Evolutionary conservation across 2,888 invertebrate genomes (phyloP).

Genomic region (Stomorhina lunata): DNA sequence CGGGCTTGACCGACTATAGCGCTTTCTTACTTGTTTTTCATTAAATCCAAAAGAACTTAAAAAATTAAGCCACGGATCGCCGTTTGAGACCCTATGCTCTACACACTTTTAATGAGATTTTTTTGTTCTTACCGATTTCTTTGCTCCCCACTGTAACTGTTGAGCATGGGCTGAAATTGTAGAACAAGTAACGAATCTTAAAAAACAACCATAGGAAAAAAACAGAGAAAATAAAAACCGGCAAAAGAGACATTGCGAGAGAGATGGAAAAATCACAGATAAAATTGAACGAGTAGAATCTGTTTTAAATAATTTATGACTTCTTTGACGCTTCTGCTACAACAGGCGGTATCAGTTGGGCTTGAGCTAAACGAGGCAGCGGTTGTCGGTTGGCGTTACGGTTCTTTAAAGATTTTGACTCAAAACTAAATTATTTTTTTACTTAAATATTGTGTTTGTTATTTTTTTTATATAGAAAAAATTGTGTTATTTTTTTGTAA

Average conservation of each 20-base stretch:
- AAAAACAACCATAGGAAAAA: background rate
- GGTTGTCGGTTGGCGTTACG: background rate
- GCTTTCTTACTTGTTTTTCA: too few species aligned
- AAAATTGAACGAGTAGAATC: background rate
- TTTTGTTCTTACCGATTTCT: too few species aligned
- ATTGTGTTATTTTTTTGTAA: constrained; percentile 4
- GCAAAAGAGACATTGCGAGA: constrained; percentile 4
- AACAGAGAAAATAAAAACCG: background rate
- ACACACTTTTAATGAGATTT: too few species aligned
- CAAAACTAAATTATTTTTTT: background rate
- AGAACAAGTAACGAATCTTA: background rate
- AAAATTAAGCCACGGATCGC: too few species aligned
- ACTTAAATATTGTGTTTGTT: background rate
- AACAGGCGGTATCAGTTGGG: constrained; percentile 10
- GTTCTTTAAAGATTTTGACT: background rate
- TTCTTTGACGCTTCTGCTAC: constrained; percentile 4
- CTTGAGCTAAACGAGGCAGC: constrained; percentile 11
- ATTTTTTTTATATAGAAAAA: background rate
- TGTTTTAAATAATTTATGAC: constrained; percentile 12
- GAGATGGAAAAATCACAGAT: constrained; percentile 8
- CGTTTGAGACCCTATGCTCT: too few species aligned
- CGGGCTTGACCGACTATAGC: too few species aligned
- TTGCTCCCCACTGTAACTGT: too few species aligned
- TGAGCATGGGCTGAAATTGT: too few species aligned
- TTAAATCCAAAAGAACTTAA: too few species aligned